phyloP scores from a whole-genome alignment of 1,140 invertebrate species.

The Paraescarpia echinospica region DNA sequence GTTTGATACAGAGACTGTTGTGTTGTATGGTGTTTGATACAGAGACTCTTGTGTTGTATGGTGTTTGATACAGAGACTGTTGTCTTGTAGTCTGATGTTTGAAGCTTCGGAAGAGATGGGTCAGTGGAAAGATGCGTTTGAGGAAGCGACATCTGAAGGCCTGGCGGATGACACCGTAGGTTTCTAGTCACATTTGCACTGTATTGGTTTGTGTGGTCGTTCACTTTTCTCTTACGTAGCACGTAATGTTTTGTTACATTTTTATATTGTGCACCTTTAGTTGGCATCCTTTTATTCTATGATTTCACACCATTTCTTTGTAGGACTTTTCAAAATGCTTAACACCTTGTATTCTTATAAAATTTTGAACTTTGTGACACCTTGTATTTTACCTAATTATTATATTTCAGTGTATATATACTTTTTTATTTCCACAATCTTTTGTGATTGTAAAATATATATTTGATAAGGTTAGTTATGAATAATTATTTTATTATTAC shows the following conservation, averaged over 20 bases:
- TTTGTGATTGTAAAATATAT: too few relatives aligned
- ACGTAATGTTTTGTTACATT: background rate
- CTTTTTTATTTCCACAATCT: too few relatives aligned
- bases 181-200: background rate
- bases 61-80: background rate
- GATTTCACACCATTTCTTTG: background rate
- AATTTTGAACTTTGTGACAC: too few relatives aligned
- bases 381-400: too few relatives aligned
- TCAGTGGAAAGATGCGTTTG: constrained; percentile 46
- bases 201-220: background rate
- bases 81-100: background rate
- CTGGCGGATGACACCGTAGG: constrained; percentile 21
- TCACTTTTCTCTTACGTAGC: background rate
- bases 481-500: too few relatives aligned
- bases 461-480: too few relatives aligned
- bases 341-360: too few relatives aligned
- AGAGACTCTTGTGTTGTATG: background rate
- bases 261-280: background rate
- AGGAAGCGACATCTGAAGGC: constrained; percentile 47
- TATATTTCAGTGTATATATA: too few relatives aligned
- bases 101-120: constrained; percentile 34
- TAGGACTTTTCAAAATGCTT: background rate
- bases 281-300: background rate
- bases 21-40: background rate
- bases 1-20: background rate